Evolutionary conservation across 2,888 invertebrate species (phyloP).

Genomic region (Cheilosia urbana): DNA sequence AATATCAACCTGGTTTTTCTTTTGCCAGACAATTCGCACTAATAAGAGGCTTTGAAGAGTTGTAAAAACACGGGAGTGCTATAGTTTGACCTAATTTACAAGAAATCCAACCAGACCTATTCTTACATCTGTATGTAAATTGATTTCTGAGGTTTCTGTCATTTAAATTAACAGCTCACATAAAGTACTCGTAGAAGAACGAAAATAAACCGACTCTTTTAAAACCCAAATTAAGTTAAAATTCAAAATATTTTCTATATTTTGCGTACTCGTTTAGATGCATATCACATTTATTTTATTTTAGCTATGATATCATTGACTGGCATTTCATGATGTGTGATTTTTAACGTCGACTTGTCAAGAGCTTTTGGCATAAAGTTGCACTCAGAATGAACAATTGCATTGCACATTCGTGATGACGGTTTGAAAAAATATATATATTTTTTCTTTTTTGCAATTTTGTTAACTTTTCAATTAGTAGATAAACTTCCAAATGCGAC

Average conservation of each 20-base stretch:
- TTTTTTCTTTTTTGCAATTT: neutral
- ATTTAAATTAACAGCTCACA: no score
- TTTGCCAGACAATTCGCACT: no score
- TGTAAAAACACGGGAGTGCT: no score
- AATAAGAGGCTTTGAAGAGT: no score
- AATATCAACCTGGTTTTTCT: no score
- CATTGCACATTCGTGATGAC: neutral
- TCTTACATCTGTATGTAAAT: no score
- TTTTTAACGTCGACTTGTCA: conserved; percentile 13
- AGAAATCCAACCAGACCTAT: no score
- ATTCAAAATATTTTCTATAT: neutral
- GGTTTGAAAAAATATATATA: neutral
- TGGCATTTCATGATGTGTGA: conserved; percentile 6
- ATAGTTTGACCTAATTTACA: no score
- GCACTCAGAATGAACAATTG: neutral
- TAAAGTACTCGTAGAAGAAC: no score
- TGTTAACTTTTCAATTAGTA: neutral
- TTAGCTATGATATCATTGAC: conserved; percentile 30
- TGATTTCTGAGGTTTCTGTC: no score
- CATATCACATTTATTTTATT: conserved; percentile 13
- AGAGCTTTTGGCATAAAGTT: neutral
- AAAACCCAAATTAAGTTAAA: neutral
- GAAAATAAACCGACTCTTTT: no score
- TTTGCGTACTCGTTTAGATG: conserved; percentile 5
- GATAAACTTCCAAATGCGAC: neutral